Evolutionary conservation across 2,113 vertebrate species (phyloP), one percentile per base, ranked within the genome.

Genomic region (Spheniscus mendiculus): DNA sequence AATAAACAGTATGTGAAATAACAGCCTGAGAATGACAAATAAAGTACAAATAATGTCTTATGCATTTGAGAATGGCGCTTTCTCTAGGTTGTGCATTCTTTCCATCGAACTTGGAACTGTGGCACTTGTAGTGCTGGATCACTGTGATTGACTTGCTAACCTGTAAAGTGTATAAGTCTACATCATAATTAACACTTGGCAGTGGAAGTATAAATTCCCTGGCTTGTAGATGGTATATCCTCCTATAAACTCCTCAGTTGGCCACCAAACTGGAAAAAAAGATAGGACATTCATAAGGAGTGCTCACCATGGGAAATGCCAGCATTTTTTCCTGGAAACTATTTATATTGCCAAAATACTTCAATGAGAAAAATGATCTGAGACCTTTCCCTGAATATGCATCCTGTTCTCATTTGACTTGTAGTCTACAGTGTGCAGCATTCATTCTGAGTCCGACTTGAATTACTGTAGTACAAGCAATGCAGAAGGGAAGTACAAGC

Each of bases 301-400:
- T 1, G 1, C 63, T 94, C 55, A 12, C 71, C 86, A 94, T 89
- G 88, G 90, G 85, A 93, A 95, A 92, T 63, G 76, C 93, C 85
- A 92, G 85, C 2, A 5, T 83, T 82, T 76, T 86, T 79, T 92
- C 79, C 95, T 90, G 90, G 79, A 97, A 96, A 65, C 67, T 83
- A 22, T 86, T 93, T 83, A 62, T 76, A 66, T 66, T 93, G 93
- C 90, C 95, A 94, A 94, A 93, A 83, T 44, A 74, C 52, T 81
- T 93, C 90, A 96, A 42, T 74, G 95, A 97, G 96, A 97, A 92
- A 93, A 95, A 97, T 77, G 6, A 97, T 78, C 96, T 92, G 93
- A 94, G 88, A 94, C 38, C n/a, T 93, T 89, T 93, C 92, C 85
- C 47, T 92, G 78, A 59, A 30, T 66, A 58, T 9, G 59, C 55